Evolutionary conservation across 2,797 vertebrate species (phyloP).

Genomic region (Dromococcyx pavoninus): DNA sequence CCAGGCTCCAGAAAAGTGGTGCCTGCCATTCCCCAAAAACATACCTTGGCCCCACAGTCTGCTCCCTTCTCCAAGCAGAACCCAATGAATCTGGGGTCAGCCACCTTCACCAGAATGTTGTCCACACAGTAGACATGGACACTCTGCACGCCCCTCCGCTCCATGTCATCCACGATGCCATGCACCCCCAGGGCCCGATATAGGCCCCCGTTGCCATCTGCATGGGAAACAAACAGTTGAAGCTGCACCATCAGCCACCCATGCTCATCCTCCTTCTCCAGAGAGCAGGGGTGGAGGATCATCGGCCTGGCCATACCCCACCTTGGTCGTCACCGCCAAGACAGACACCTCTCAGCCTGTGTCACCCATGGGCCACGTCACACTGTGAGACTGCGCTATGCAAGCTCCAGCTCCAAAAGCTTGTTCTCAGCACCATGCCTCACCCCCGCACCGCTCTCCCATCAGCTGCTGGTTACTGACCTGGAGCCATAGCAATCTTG

Average conservation of each 20-base stretch:
- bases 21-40: background rate
- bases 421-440: rapidly evolving
- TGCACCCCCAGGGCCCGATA: constrained; percentile 90
- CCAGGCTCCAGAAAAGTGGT: background rate
- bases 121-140: constrained; percentile 97
- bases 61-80: constrained; percentile 93
- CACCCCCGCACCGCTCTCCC: rapidly evolving
- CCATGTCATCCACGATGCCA: constrained; percentile 88
- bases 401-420: background rate
- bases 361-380: background rate
- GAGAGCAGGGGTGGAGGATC: rapidly evolving
- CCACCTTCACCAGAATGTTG: constrained; percentile 96
- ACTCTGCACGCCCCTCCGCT: constrained; percentile 81
- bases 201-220: constrained; percentile 96
- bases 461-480: constrained; percentile 59
- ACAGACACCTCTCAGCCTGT: background rate
- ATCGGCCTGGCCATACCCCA: background rate
- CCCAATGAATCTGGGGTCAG: constrained; percentile 92
- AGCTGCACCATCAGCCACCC: background rate
- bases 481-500: constrained; percentile 94
- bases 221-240: background rate
- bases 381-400: rapidly evolving
- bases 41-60: constrained; percentile 96
- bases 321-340: background rate
- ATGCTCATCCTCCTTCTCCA: background rate